phyloP scores from a whole-genome alignment of 2,888 invertebrate species.

The Scaptomyza polygonia region DNA sequence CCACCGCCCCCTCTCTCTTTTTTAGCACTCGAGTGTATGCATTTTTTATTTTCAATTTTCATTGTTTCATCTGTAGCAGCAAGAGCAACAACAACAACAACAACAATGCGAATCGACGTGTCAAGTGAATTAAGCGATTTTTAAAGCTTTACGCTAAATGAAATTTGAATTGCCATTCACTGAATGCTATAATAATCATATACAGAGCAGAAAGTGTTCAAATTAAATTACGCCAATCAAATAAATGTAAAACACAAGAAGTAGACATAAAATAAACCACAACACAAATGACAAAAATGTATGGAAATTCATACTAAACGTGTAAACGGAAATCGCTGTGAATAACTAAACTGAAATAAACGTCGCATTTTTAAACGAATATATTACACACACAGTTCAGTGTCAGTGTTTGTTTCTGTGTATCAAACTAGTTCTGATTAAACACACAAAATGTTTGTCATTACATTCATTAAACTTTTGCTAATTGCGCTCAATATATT shows the following conservation, averaged over 20 bases:
- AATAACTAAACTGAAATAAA: constrained; percentile 35
- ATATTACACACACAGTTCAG: not conserved
- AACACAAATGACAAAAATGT: constrained; percentile 36
- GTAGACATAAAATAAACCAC: constrained; percentile 5
- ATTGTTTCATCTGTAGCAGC: constrained; percentile 70
- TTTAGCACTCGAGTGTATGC: constrained; percentile 34
- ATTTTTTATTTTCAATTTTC: constrained; percentile 77
- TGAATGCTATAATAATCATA: constrained; percentile 18
- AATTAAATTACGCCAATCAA: constrained; percentile 79
- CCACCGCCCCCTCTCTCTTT: not conserved
- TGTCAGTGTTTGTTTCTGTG: constrained; percentile 20
- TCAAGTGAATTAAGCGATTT: constrained; percentile 80
- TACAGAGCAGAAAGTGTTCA: constrained; percentile 48
- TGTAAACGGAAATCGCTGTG: constrained; percentile 27
- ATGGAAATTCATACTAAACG: constrained; percentile 31
- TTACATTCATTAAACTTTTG: constrained; percentile 84
- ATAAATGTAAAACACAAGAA: constrained; percentile 54
- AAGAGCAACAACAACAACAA: constrained; percentile 20
- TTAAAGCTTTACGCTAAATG: constrained; percentile 79
- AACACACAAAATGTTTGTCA: constrained; percentile 82
- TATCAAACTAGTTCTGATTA: constrained; percentile 49
- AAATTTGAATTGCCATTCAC: constrained; percentile 72
- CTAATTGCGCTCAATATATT: constrained; percentile 84
- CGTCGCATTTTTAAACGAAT: constrained; percentile 46
- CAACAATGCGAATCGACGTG: constrained; percentile 63